phyloP scores from a whole-genome alignment of 2,888 invertebrate genomes.

The Eurytoma californica region DNA sequence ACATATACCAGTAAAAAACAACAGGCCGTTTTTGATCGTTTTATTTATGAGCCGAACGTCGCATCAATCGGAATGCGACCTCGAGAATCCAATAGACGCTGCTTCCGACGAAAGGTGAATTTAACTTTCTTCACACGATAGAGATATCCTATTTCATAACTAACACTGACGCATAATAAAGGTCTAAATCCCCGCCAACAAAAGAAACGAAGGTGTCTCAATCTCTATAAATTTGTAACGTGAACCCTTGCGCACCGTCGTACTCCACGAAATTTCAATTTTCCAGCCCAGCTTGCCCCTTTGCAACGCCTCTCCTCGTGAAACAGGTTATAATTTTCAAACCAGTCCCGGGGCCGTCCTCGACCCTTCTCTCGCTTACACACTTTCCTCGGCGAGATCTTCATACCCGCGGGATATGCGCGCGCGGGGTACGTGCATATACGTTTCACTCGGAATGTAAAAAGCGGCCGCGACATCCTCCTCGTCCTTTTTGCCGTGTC shows the following conservation, averaged over 20 bases:
- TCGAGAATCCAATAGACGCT: no score
- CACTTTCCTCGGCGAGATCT: neutral
- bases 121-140: constrained; percentile 6
- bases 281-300: constrained; percentile 13
- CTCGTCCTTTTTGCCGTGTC: neutral
- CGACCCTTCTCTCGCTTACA: neutral
- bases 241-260: neutral
- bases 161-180: neutral
- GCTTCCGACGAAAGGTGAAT: no score
- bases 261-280: constrained; percentile 49
- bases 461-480: neutral
- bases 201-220: constrained; percentile 2
- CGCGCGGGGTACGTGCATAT: neutral
- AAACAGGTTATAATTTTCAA: constrained; percentile 51
- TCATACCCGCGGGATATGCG: neutral
- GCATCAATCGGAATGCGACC: no score
- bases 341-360: constrained; percentile 29
- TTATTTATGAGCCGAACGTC: no score
- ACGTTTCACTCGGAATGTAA: constrained; percentile 30
- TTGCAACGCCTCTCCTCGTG: constrained; percentile 23
- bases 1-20: no score
- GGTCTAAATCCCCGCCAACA: neutral
- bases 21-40: no score
- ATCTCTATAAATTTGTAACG: constrained; percentile 14
- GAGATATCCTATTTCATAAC: neutral